Evolutionary conservation across 2,888 invertebrate genomes (phyloP), one percentile per base, ranked within the genome.

Genomic region (Platerodrilus igneus): DNA sequence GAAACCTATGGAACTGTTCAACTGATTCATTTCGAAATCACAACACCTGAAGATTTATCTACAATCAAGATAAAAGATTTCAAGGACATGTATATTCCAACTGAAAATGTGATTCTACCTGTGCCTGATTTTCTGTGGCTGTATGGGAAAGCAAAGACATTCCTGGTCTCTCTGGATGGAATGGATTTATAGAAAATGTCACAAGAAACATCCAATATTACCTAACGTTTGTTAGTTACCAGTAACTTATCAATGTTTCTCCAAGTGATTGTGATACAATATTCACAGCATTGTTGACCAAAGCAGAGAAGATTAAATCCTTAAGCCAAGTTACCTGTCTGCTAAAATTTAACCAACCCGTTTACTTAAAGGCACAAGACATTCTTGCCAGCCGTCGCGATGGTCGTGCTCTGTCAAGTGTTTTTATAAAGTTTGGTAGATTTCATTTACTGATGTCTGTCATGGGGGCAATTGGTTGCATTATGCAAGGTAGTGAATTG

Each of bases 61-160:
- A 21, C 18, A 36, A 36, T 36, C 20, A 29, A 29, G 18, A 27
- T 36, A 28, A 22, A 36, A 36, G 27, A 27, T 26, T 16, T 27
- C 5, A 26, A 27, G 3, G 27, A 35, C 23, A 35, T 35, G 20
- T 35, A 27, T 16, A 26, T 20, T 27, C 15, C 27, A 27, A 15
- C 35, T 35, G 27, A 27, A 35, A 27, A 17, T 26, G 35, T 35
- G 35, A 18, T 27, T 27, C 27, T 18, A 35, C 27, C 19, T 26
- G 10, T 29, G n/a, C n/a, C 29, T 29, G 37, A 21, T 29, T 21
- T 37, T 29, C 37, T 37, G 37, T 29, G 37, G 37, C 37, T 37
- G 15, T 37, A 20, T 37, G 37, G 26, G 16, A 21, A 29, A 37
- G 37, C 29, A 28, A 21, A 37, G 37, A 29, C 37, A 29, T 37